These are phyloP conservation scores for Avahi laniger DNA, from an alignment of 2,797 vertebrate species.

Conservation along the genomic window DNA sequence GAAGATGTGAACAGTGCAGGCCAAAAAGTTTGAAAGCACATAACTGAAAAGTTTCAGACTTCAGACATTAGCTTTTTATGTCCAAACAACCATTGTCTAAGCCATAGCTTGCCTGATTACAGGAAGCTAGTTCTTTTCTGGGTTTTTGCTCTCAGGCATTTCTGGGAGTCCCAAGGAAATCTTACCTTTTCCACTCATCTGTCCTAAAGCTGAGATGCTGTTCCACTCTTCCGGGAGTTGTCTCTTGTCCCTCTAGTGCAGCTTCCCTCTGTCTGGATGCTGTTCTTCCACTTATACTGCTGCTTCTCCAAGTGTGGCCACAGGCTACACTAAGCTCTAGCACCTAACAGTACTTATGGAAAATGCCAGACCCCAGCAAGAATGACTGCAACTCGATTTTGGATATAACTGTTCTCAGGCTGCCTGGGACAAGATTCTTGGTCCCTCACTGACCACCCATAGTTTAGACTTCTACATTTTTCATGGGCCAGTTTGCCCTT, in stretches of 20 bases:
- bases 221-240: neutral
- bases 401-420: neutral
- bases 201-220: neutral
- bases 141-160: neutral
- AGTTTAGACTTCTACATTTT: neutral
- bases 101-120: neutral
- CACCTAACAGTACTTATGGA: accelerated
- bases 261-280: neutral
- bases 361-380: neutral
- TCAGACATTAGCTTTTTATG: neutral
- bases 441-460: neutral
- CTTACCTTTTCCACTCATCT: neutral
- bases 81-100: neutral
- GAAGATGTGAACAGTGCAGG: neutral
- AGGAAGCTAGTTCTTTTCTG: neutral
- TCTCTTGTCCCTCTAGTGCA: neutral
- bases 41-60: neutral
- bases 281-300: neutral
- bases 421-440: neutral
- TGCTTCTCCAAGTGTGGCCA: neutral
- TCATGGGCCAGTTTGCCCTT: neutral
- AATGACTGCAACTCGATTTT: neutral
- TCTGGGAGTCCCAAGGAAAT: neutral
- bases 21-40: neutral
- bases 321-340: neutral